phyloP scores from a whole-genome alignment of 2,113 vertebrate genomes.

The Apeltes quadracus region DNA sequence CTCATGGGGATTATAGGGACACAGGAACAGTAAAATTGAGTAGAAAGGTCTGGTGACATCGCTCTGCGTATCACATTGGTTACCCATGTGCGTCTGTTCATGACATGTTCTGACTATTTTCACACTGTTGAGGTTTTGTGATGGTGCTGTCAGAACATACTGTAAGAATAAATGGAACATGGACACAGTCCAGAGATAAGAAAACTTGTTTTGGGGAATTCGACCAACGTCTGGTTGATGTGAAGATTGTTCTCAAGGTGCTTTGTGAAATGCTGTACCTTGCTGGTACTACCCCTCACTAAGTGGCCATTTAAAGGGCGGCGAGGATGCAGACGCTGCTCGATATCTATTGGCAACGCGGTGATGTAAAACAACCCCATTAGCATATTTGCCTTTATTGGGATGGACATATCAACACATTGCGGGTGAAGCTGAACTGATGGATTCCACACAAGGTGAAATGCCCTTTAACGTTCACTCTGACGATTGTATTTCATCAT shows the following conservation, averaged over 20 bases:
- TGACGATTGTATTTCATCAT: conserved; percentile 7
- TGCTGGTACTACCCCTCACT: conserved; percentile 25
- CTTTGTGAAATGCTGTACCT: background rate
- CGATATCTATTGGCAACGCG: conserved; percentile 42
- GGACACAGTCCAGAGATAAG: too few species aligned
- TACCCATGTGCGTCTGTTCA: too few species aligned
- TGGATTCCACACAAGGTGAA: conserved; percentile 21
- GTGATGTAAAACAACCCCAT: conserved; percentile 44
- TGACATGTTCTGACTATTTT: too few species aligned
- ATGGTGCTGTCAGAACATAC: too few species aligned
- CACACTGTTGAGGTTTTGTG: too few species aligned
- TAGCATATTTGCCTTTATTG: conserved; percentile 27
- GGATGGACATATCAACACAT: conserved; percentile 23
- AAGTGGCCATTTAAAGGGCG: conserved; percentile 28
- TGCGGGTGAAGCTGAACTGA: conserved; percentile 33
- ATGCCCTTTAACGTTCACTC: background rate
- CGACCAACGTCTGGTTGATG: background rate
- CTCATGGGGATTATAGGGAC: background rate
- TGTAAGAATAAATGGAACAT: too few species aligned
- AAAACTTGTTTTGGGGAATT: background rate
- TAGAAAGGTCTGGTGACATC: too few species aligned
- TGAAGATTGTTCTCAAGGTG: conserved; percentile 12
- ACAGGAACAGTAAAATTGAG: background rate
- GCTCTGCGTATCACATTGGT: too few species aligned
- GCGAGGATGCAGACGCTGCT: conserved; percentile 26